Percentiles rank a stretch among this genome's conserved stretches.
Conservation (phyloP, 2,113 vertebrate species). For the Dromas ardeola region DNA sequence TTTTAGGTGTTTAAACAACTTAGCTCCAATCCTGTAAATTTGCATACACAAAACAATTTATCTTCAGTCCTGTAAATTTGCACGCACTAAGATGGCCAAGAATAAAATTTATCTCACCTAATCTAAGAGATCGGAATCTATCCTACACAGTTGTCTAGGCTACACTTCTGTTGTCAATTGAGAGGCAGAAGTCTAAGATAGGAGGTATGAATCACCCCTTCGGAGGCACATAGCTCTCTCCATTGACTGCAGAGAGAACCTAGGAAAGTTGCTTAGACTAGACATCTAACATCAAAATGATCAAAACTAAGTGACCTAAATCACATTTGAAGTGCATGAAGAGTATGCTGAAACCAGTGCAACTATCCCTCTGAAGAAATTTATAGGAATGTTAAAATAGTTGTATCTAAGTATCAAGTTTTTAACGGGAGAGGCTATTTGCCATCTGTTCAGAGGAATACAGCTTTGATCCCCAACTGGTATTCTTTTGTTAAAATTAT, state of each 20-base stretch:
- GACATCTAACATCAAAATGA: neutral
- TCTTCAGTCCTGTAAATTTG: neutral
- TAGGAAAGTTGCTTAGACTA: neutral
- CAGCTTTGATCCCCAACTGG: neutral
- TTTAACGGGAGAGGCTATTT: neutral
- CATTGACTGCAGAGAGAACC: neutral
- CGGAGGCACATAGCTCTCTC: neutral
- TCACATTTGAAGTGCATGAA: neutral
- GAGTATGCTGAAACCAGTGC: neutral
- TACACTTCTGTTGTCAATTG: conserved; percentile 41
- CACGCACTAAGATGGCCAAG: neutral
- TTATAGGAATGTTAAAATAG: neutral
- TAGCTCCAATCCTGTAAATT: neutral
- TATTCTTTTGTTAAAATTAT: neutral
- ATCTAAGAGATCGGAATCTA: conserved; percentile 24
- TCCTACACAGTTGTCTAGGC: conserved; percentile 40
- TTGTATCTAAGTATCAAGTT: neutral
- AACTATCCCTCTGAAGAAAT: neutral
- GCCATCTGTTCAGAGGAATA: neutral
- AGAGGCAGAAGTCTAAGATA: conserved; percentile 14
- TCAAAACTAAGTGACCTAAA: neutral
- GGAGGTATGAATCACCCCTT: conserved; percentile 27
- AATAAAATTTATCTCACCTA: conserved; percentile 37
- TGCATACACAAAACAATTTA: neutral
- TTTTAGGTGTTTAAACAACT: neutral